These are phyloP conservation scores for Gyps fulvus DNA, from an alignment of 2,113 vertebrate species.

Conservation along the genomic window DNA sequence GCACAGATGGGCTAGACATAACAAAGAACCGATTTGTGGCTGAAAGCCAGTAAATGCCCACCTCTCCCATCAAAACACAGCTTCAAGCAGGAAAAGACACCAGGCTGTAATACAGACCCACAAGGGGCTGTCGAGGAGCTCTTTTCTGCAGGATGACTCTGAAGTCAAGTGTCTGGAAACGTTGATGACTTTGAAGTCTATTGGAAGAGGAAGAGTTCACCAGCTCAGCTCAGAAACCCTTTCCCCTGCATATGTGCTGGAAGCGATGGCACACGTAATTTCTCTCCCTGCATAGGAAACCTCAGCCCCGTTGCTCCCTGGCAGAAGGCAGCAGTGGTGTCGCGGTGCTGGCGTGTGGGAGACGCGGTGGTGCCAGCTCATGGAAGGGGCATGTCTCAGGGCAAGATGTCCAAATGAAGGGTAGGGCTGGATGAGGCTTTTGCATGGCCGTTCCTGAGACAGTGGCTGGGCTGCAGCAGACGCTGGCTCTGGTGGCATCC, in stretches of 20 bases:
- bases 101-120: accelerated
- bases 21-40: background rate
- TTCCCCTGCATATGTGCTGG: background rate
- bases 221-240: background rate
- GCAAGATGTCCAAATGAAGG: background rate
- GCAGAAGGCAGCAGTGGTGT: background rate
- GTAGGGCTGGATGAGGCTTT: background rate
- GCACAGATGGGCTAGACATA: background rate
- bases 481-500: background rate
- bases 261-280: background rate
- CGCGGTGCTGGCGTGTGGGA: background rate
- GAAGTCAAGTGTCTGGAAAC: background rate
- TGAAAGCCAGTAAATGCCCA: background rate
- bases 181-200: background rate
- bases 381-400: background rate
- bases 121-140: background rate
- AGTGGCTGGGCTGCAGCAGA: background rate
- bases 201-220: background rate
- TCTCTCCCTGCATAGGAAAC: background rate
- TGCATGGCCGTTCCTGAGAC: accelerated
- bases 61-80: background rate
- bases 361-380: background rate
- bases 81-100: background rate
- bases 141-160: background rate
- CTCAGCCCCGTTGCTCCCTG: accelerated